Percentiles rank a stretch among this genome's conserved stretches.
phyloP scores from a whole-genome alignment of 2,888 invertebrate species.

The Drosophila helvetica region DNA sequence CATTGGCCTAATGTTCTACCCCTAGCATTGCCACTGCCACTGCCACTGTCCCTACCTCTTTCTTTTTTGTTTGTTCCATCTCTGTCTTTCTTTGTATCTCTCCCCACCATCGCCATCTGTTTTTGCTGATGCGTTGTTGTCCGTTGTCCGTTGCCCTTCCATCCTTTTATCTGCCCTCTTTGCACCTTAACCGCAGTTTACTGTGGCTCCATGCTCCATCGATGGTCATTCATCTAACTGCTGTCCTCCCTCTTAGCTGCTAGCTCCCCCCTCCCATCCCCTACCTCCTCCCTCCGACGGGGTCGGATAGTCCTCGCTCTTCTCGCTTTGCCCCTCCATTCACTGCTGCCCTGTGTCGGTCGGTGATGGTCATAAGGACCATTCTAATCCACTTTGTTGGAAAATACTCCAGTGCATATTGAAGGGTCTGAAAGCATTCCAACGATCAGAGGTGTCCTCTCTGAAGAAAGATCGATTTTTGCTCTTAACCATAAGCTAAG shows the following conservation, averaged over 20 bases:
- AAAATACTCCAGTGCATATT: conserved; percentile 66
- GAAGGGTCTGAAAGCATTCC: conserved; percentile 55
- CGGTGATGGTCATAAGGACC: conserved; percentile 53
- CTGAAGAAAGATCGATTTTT: background rate
- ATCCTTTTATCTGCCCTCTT: conserved; percentile 27
- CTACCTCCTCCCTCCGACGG: no score
- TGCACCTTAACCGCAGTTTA: conserved; percentile 52
- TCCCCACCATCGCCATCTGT: background rate
- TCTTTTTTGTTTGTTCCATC: background rate
- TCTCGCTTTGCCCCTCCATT: background rate
- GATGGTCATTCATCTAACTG: conserved; percentile 62
- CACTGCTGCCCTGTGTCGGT: conserved; percentile 1
- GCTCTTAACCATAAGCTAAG: no score
- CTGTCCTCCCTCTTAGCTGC: conserved; percentile 9
- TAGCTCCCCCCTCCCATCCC: no score
- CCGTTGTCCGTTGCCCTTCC: conserved; percentile 10
- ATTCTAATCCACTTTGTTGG: conserved; percentile 62
- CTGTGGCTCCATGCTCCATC: conserved; percentile 46
- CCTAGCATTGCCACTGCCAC: background rate
- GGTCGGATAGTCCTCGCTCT: no score
- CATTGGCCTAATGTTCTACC: conserved; percentile 43
- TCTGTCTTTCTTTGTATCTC: background rate
- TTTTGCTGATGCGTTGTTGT: conserved; percentile 15
- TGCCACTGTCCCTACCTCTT: no score
- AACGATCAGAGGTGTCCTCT: conserved; percentile 17